Evolutionary conservation across 2,888 invertebrate genomes (phyloP).

Genomic region (Cosmopolites sordidus): DNA sequence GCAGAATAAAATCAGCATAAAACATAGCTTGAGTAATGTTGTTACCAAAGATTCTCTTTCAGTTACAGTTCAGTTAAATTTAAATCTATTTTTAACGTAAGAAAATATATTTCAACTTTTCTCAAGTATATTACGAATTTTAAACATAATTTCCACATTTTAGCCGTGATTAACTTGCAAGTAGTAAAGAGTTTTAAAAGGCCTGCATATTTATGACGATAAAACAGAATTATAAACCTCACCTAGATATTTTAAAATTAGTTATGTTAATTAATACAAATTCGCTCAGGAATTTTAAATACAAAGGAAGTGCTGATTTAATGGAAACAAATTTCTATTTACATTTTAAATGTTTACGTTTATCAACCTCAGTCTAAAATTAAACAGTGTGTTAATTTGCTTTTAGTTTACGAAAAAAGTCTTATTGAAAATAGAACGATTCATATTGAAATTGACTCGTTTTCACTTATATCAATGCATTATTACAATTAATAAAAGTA

Average conservation of each 20-base stretch:
- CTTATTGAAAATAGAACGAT: no score
- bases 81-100: no score
- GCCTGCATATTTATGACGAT: conserved; percentile 35
- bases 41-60: no score
- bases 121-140: no score
- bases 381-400: not conserved
- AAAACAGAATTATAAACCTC: conserved; percentile 28
- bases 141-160: not conserved
- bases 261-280: conserved; percentile 37
- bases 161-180: not conserved
- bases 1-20: no score
- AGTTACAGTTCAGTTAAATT: no score
- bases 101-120: no score
- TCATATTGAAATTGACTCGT: no score
- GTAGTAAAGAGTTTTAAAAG: conserved; percentile 13
- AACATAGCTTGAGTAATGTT: no score
- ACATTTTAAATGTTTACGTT: conserved; percentile 3
- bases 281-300: conserved; percentile 33
- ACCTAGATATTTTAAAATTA: conserved; percentile 36
- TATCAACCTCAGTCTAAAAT: no score
- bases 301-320: conserved; percentile 14
- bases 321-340: conserved; percentile 7
- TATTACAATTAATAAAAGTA: no score
- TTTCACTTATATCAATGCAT: no score
- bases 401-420: conserved; percentile 10